Evolutionary conservation across 2,888 invertebrate genomes (phyloP), one percentile per base, ranked within the genome.

Genomic region (Epirrita christyi): DNA sequence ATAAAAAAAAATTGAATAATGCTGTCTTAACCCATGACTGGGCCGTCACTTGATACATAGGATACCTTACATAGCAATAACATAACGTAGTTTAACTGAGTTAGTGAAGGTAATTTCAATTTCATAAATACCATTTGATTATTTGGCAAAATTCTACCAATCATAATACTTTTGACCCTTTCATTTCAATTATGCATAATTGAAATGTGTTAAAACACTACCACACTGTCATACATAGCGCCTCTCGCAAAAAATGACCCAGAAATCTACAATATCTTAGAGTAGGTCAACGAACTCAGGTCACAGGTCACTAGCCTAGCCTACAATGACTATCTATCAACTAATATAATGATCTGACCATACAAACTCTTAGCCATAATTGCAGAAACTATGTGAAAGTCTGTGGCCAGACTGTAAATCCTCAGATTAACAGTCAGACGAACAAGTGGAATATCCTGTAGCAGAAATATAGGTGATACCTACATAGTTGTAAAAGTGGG

Each of bases 191-290:
- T 21, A 2, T 4, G 4, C n/a, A n/a, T n/a, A n/a, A n/a, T n/a
- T n/a, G n/a, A n/a, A n/a, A n/a, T n/a, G 4, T 21, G 21, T 21
- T 32, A 1, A 7, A 43, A 37, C 28, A 50, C 8, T 37, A 37
- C 15, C 29, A 3, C 13, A 44, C 15, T 37, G 13, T 46, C 8
- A 21, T 52, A 54, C 29, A 38, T 52, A 54, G 63, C 61, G 56
- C 53, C 63, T 43, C 34, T 55, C 28, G 63, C 59, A 64, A 65
- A 67, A 67, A 67, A 58, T 50, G 51, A 50, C 45, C 55, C 21
- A 38, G 13, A 32, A 32, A 32, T 7, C 29, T 13, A 36, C 50
- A 41, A 21, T 4, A 4, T 4, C 21, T 21, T 21, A 21, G 32
- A 60, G n/a, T n/a, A n/a, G 64, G 58, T 66, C 52, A 68, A 43